Conservation (phyloP, 2,888 invertebrate species). For the Platycheirus rosarum region DNA sequence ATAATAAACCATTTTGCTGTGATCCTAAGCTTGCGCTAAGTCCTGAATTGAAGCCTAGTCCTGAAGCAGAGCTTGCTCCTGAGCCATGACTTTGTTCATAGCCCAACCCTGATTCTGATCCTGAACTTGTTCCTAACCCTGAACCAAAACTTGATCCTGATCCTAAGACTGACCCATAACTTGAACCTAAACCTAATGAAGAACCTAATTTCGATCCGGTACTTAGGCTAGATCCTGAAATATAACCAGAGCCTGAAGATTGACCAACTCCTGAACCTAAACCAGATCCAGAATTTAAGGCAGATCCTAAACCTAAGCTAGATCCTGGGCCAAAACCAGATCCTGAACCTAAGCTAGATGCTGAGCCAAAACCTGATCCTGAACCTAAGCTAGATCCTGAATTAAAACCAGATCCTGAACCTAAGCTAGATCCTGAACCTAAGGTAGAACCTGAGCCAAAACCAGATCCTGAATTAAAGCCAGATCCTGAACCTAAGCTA, state of each 20-base stretch:
- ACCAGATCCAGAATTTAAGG: neutral
- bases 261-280: neutral
- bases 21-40: neutral
- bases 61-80: conserved; percentile 7
- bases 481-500: conserved; percentile 1
- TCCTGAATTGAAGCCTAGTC: conserved; percentile 4
- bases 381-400: conserved; percentile 8
- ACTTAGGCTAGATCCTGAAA: neutral
- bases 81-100: conserved; percentile 1
- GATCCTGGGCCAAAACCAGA: neutral
- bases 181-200: neutral
- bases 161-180: neutral
- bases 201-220: neutral
- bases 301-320: conserved; percentile 2
- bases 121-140: conserved; percentile 6
- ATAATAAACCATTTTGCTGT: conserved; percentile 15
- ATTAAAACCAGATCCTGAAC: conserved; percentile 9
- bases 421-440: neutral
- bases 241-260: neutral
- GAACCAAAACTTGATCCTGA: neutral
- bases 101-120: neutral
- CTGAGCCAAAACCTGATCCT: conserved; percentile 13
- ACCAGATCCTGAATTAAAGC: neutral
- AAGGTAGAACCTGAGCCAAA: conserved; percentile 6
- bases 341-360: neutral